Base-by-base conservation (phyloP, 2,888 invertebrate species). In the Polydesmus complanatus region DNA sequence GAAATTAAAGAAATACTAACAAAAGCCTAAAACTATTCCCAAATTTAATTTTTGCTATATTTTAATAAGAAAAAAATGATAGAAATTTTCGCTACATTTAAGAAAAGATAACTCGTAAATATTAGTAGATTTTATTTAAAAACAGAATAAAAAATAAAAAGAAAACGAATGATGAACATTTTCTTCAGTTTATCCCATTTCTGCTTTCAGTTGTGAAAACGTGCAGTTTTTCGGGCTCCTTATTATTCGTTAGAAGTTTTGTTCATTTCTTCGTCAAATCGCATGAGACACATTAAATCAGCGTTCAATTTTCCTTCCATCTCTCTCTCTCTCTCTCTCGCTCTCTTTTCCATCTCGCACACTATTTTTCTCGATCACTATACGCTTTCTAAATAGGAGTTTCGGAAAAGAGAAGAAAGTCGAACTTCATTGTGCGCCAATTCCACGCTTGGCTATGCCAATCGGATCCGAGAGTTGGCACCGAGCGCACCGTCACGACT, bases 271-370 rank as follows among this genome's bases (percentile, higher is more conserved):
- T 27, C n/a, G n/a, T 11, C 27, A 56, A 56, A 14, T 22, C 56
- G 25, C 56, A 56, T 47, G 56, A 56, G 56, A 56, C 56, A 47
- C 56, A 56, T 56, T 56, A 56, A 56, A 56, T 56, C 56, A 56
- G 47, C 56, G 56, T 56, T 56, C 56, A 56, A 56, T 56, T 56
- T 56, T 56, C 56, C 37, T 11, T 19, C 25, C 3, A 8, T n/a
- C 51, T 51, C n/a, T 51, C 22, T 11, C 22, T 8, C 48, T 11
- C 48, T 47, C 18, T 47, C 48, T 47, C 11, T 47, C 18, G 11
- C 48, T 47, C 18, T 47, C 48, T 47, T 47, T 47, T 47, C 48
- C 18, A 47, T 11, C 18, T 47, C 18, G n/a, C n/a, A n/a, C n/a
- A n/a, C n/a, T n/a, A n/a, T n/a, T n/a, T n/a, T n/a, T n/a, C n/a